These are phyloP conservation scores for Axis porcinus DNA, from an alignment of 2,113 vertebrate species.

Conservation along the genomic window DNA sequence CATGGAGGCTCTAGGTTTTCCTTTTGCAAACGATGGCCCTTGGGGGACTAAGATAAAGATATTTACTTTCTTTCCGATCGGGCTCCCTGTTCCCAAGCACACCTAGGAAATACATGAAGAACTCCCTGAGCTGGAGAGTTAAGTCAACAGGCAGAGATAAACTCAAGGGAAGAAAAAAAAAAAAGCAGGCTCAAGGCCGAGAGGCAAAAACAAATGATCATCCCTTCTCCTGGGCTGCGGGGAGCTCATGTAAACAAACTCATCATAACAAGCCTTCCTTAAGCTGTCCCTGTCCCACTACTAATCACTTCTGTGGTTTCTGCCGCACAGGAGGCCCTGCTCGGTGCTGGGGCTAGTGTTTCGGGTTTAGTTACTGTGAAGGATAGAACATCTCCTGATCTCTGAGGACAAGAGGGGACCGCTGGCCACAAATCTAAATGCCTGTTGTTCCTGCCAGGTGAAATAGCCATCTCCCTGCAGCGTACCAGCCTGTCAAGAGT, in stretches of 20 bases:
- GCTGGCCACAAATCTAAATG: neutral
- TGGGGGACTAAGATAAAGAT: neutral
- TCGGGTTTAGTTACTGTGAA: neutral
- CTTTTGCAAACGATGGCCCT: neutral
- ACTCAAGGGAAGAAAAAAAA: neutral
- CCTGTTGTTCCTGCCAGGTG: neutral
- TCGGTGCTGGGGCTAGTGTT: neutral
- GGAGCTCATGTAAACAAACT: neutral
- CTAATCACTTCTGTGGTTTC: neutral
- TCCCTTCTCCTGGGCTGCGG: neutral
- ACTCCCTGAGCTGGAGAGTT: neutral
- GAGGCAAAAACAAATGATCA: slow-evolving; percentile 40
- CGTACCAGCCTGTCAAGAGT: neutral
- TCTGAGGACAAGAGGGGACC: neutral
- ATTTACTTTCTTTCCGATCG: neutral
- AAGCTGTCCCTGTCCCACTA: neutral
- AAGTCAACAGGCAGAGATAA: neutral
- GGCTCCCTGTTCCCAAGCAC: neutral
- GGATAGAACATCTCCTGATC: neutral
- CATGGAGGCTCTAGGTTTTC: neutral
- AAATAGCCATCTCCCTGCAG: neutral
- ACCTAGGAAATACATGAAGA: neutral
- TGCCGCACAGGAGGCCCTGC: neutral
- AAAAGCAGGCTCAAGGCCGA: neutral
- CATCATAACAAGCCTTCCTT: neutral